These are phyloP conservation scores for Pluvianellus socialis DNA, from an alignment of 2,113 vertebrate genomes.

Conservation along the genomic window DNA sequence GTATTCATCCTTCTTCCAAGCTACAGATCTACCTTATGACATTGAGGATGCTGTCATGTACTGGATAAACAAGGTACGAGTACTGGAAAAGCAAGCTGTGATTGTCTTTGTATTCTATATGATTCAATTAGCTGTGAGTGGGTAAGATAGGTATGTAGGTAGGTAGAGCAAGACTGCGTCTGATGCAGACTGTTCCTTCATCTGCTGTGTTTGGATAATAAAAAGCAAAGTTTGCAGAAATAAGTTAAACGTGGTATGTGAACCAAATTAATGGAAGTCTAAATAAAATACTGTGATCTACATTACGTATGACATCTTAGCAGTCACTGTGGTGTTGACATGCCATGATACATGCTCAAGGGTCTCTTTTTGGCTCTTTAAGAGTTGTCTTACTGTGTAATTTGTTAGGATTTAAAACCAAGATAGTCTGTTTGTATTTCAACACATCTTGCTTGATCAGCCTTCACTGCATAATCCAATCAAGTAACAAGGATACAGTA, in stretches of 20 bases:
- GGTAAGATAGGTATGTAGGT: neutral
- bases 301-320: too few relatives aligned
- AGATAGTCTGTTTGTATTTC: neutral
- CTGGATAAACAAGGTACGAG: constrained; percentile 95
- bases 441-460: neutral
- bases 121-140: neutral
- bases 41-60: constrained; percentile 91
- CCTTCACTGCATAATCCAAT: neutral
- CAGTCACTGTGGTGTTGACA: neutral
- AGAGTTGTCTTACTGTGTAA: neutral
- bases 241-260: neutral
- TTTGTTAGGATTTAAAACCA: neutral
- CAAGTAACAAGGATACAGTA: neutral
- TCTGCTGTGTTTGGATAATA: neutral
- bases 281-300: neutral
- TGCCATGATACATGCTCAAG: rapidly evolving
- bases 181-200: neutral
- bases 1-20: constrained; percentile 84
- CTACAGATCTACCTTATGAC: constrained; percentile 89
- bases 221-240: neutral
- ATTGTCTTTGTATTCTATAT: neutral
- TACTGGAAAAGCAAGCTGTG: neutral
- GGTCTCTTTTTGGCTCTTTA: neutral
- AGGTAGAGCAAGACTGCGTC: neutral
- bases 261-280: neutral